Evolutionary conservation across 2,797 vertebrate genomes (phyloP).

Genomic region (Hemitrygon akajei): DNA sequence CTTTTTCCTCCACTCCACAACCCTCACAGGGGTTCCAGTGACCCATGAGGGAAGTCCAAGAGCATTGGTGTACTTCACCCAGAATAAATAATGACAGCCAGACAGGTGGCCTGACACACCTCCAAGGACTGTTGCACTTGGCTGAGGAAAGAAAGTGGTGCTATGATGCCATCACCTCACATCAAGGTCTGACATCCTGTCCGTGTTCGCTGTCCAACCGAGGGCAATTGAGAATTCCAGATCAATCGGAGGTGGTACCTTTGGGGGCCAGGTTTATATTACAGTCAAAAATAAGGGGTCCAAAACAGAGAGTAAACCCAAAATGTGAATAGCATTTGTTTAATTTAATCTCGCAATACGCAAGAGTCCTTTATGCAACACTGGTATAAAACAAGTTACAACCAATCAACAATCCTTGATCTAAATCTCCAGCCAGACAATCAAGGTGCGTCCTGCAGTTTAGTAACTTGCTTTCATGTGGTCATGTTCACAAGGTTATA

Average conservation of each 20-base stretch:
- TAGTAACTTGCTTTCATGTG: neutral
- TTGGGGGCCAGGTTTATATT: neutral
- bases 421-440: neutral
- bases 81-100: neutral
- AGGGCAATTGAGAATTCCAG: neutral
- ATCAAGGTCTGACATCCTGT: neutral
- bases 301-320: conserved; percentile 6
- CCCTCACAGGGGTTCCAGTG: neutral
- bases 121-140: neutral
- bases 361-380: neutral
- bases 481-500: neutral
- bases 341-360: neutral
- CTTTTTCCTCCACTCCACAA: neutral
- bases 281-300: neutral
- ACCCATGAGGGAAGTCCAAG: neutral
- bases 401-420: neutral
- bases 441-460: neutral
- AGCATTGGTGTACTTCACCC: neutral
- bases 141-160: neutral
- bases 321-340: neutral
- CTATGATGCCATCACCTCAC: no score
- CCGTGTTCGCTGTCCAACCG: neutral
- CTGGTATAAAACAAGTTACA: neutral
- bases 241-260: neutral
- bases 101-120: no score